Evolutionary conservation across 2,797 vertebrate species (phyloP), one percentile per base, ranked within the genome.

Genomic region (Caiman crocodilus): DNA sequence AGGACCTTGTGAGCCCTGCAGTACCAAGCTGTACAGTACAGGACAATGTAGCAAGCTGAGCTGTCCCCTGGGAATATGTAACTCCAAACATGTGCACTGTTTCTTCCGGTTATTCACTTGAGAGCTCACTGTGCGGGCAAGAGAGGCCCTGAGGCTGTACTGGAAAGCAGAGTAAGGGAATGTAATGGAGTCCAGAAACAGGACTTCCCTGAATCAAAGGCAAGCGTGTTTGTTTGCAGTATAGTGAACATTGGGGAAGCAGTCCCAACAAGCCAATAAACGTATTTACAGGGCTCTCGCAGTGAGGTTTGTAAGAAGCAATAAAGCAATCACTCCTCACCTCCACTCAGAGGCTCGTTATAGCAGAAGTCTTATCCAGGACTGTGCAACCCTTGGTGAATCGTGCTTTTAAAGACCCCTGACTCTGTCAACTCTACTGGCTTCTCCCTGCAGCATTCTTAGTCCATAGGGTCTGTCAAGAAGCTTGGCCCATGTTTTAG

Each of bases 261-360:
- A 0, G 4, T 90, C 94, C 93, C 95, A 90, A 94, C 95, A 96
- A 97, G 94, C 96, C 91, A 95, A 95, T 96, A 96, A 96, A 96
- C 88, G 92, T 97, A 94, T 96, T 97, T 97, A 96, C 95, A 95
- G 90, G 87, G 85, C 25, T 96, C 96, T 96, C 91, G 92, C 96
- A 96, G 95, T 91, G 90, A 95, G 91, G 87, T 94, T 94, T 92
- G 96, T 88, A 93, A 95, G 94, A 94, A 94, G 94, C 94, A 96
- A 95, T 96, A 96, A 96, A 97, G 90, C 94, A 91, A 93, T 97
- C 93, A 97, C 91, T 95, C 96, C 96, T 71, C 96, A 94, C 94
- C 88, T 96, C 94, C 4, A 2, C 74, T 89, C 67, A 88, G 93
- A 90, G 89, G 67, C 79, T 84, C 85, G 81, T 94, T 89, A 87